Evolutionary conservation across 2,888 invertebrate genomes (phyloP), one percentile per base, ranked within the genome.

Genomic region (Nasonovia ribisnigri): DNA sequence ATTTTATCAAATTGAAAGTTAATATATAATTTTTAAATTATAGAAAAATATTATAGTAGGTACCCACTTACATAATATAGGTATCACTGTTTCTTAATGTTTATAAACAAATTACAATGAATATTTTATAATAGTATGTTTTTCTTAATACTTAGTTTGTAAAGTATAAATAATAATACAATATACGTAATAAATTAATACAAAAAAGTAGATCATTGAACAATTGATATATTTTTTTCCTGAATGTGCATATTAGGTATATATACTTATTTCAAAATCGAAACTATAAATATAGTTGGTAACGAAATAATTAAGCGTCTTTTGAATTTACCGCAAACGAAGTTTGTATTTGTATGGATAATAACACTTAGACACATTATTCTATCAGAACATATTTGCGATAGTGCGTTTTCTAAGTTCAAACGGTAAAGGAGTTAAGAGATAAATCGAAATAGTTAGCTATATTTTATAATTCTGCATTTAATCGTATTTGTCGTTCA

Each of bases 361-460:
- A 8, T 77, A 77, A 36, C 67, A 67, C 77, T 42, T 3, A 36
- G 6, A 77, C 36, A 36, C 36, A 16, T 8, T 36, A 20, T 77
- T 77, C 36, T 77, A 90, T 89, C 87, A 90, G 42, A 92, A 92
- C 67, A 90, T 87, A 60, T 88, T 86, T 84, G 84, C n/a, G 60
- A 57, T 46, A 84, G 60, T 46, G 43, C 4, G 94, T 92, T 91
- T 54, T 91, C 54, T 43, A 51, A 91, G 84, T 84, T 86, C 92
- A 60, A 91, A 87, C 57, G 60, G 46, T n/a, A 43, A 46, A 77
- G 24, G 1, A 42, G 11, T 84, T 51, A 67, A 67, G 88, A 20
- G 92, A 92, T 92, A 92, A 92, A 92, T 92, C 29, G 48, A 87
- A 92, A 92, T 43, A 92, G 67, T 92, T 89, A 57, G 42, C 54